Conservation (phyloP, 2,113 vertebrate species). For the Burhinus oedicnemus region DNA sequence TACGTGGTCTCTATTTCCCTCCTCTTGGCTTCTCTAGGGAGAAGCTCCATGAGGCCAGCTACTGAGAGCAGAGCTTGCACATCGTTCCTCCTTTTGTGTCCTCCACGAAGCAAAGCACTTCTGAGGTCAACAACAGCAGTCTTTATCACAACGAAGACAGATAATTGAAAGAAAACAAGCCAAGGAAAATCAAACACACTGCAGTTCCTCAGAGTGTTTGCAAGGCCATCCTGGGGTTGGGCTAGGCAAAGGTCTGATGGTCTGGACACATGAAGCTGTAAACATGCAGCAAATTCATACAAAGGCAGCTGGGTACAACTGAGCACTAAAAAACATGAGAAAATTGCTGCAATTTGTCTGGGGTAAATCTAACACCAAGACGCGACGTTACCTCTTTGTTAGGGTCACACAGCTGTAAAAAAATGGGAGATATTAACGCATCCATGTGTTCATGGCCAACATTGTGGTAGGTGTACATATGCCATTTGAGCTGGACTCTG, state of each 20-base stretch:
- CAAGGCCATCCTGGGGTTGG: neutral
- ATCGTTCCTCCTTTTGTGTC: neutral
- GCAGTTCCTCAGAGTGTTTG: neutral
- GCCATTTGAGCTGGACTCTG: neutral
- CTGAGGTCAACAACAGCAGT: neutral
- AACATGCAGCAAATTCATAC: neutral
- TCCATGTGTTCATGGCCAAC: neutral
- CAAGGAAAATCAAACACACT: constrained; percentile 25
- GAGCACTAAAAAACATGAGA: neutral
- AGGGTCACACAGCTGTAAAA: neutral
- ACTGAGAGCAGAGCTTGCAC: neutral
- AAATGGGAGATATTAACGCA: neutral
- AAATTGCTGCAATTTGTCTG: neutral
- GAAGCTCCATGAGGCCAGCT: neutral
- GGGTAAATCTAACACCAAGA: neutral
- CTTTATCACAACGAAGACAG: neutral
- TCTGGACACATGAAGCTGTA: neutral
- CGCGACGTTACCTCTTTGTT: neutral
- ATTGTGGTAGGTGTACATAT: rapidly evolving
- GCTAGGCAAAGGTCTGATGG: constrained; percentile 27
- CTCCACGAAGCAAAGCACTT: neutral
- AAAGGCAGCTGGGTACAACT: neutral
- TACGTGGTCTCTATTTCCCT: neutral
- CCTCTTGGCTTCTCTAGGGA: neutral
- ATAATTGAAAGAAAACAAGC: constrained; percentile 41